Base-by-base conservation (phyloP, 1,140 invertebrate species). In the Hirudo medicinalis region DNA sequence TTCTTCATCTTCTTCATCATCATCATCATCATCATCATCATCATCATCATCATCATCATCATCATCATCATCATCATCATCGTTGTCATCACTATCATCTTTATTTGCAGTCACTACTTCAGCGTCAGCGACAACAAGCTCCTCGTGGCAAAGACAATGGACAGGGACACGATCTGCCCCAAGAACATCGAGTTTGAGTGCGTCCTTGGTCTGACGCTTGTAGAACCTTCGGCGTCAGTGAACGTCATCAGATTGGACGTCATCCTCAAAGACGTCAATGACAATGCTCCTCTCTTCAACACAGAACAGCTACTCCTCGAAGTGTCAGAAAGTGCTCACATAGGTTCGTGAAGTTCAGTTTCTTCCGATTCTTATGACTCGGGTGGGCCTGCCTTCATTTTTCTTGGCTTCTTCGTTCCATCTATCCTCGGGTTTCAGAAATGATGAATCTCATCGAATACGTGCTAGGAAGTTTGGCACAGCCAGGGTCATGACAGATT, bases 201-300 rank as follows among this genome's bases (percentile, higher is more conserved):
- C 57, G 22, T 63, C 22, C 57, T 63, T 11, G 15, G 11, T 63
- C 11, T 63, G 22, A 63, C 57, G 9, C 57, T 63, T 0, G 57
- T 63, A 1, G 57, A 63, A n/a, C 29, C 57, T 0, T 32, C 22
- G 2, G 57, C 8, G 19, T 22, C 57, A 13, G 22, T 63, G 22
- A 63, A 32, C 57, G 29, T 63, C 57, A 63, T 25, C 22, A 22
- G 29, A 13, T 11, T 63, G 22, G 29, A 63, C 11, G 22, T 70
- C 69, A 20, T 53, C 5, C 17, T 70, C 6, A 49, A 70, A 20
- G 69, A 70, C 69, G n/a, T 70, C 69, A 70, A 70, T 19, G 69
- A 70, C 49, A 70, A 70, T 27, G n/a, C 53, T 70, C 69, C 69
- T 25, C 11, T 25, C n/a, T 70, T 70, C 22, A 54, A 11, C 11